Percentiles rank a stretch among this genome's conserved stretches.
phyloP scores from a whole-genome alignment of 2,888 invertebrate species.

The Elegia similella region DNA sequence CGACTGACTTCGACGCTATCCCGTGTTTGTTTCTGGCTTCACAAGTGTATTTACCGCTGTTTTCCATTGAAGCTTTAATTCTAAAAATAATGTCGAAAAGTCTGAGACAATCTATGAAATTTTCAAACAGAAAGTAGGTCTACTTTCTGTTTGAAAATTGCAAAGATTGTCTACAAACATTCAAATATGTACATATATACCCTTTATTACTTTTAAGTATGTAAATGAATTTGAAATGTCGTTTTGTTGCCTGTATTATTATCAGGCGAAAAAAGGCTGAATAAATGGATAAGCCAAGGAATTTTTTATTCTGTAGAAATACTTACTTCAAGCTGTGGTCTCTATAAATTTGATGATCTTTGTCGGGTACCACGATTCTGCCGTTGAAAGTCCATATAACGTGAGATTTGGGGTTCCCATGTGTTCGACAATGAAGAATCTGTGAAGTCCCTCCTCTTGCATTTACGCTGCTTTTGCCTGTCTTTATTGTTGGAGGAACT shows the following conservation, averaged over 20 bases:
- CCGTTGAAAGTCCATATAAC: conserved; percentile 24
- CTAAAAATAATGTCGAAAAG: conserved; percentile 25
- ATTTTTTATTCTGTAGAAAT: no score
- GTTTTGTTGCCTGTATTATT: no score
- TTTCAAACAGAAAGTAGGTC: background rate
- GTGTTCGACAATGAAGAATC: conserved; percentile 15
- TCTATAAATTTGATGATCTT: conserved; percentile 27
- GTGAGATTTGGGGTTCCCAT: conserved; percentile 21
- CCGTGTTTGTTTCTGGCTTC: conserved; percentile 35
- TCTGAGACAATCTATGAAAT: background rate
- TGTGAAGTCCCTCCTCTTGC: conserved; percentile 32
- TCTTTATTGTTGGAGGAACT: conserved; percentile 43
- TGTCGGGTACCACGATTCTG: conserved; percentile 14
- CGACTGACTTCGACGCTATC: conserved; percentile 26
- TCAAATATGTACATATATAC: no score
- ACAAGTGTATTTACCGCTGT: conserved; percentile 34
- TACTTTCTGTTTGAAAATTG: no score
- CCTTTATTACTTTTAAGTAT: no score
- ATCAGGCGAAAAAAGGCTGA: no score
- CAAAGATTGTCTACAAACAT: no score
- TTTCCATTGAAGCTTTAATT: conserved; percentile 25
- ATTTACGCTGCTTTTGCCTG: conserved; percentile 14
- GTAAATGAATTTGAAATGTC: no score
- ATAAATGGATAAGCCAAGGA: no score
- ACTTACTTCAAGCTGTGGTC: conserved; percentile 42